Evolutionary conservation across 2,888 invertebrate genomes (phyloP), one percentile per base, ranked within the genome.

Genomic region (Automeris io): DNA sequence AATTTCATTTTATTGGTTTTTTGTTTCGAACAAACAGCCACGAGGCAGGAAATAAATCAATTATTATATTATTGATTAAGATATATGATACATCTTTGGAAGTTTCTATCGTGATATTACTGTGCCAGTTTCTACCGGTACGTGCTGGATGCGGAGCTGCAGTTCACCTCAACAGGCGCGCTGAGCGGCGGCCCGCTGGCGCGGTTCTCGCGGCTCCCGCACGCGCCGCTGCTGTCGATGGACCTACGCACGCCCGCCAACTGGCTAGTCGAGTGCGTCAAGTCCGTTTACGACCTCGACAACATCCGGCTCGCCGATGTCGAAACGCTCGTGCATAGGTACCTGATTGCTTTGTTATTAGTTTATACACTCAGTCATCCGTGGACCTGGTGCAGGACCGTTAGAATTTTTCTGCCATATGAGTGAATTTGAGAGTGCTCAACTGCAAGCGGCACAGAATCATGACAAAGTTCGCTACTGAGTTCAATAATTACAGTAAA

Each of bases 291-390:
- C 73, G 99, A 99, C 83, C 89, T 99, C 55, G 99, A 99, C 72
- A 99, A 99, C 68, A 98, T 99, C 44, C 91, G 97, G 43, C 85
- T 99, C 45, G 95, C 96, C 46, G 96, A 97, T 72, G 97, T 98
- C 6, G 94, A 95, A 26, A 93, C 93, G 18, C 91, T 94, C 0
- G 95, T 95, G 2, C 95, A 95, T 61, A 93, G 93, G 92, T 92
- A n/a, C 45, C 40, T 42, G 5, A n/a, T 13, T 25, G 12, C 22
- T 8, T 31, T 29, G 66, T 44, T 6, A 41, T 40, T 18, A 12
- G 13, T 5, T 19, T 31, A 34, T 22, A 26, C 13, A 25, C 8
- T 2, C 31, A 11, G 3, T 4, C 2, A 4, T 11, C 19, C 18
- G 2, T 18, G n/a, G 9, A 4, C 9, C 18, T 32, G 5, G 18